Percentiles rank a stretch among this genome's conserved stretches.
phyloP scores from a whole-genome alignment of 64 coral and sea anemone genomes.

The Hydrozoanthus tunicans region DNA sequence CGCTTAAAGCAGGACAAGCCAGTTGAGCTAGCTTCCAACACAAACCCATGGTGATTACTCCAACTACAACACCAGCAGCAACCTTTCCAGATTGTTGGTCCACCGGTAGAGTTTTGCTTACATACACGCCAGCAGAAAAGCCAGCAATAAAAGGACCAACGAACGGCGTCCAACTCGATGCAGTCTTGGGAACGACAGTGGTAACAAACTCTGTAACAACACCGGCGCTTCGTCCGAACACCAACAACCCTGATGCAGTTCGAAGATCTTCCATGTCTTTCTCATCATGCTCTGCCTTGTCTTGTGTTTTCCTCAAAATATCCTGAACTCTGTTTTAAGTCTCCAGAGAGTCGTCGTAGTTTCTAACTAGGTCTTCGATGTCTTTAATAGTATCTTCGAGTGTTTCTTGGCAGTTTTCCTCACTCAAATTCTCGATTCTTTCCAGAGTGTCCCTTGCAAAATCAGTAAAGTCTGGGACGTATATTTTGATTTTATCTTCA shows the following conservation, averaged over 20 bases:
- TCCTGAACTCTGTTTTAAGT: neutral
- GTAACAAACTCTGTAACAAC: neutral
- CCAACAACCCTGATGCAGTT: neutral
- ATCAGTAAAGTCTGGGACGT: neutral
- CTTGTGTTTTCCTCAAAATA: neutral
- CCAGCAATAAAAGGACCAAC: neutral
- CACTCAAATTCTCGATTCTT: neutral
- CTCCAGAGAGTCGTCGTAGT: constrained; percentile 9
- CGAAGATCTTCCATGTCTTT: neutral
- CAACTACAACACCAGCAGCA: neutral
- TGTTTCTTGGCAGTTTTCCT: constrained; percentile 10
- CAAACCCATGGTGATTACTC: neutral
- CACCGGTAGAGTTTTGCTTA: neutral
- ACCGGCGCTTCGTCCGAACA: neutral
- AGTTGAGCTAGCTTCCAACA: neutral
- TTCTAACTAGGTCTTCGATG: neutral
- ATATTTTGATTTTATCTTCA: neutral
- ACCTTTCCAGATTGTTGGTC: neutral
- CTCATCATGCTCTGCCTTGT: neutral
- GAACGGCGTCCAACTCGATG: neutral
- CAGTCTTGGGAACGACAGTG: no score
- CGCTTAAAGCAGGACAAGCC: neutral
- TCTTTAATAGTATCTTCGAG: neutral
- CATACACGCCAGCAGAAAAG: neutral
- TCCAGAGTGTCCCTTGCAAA: constrained; percentile 28